Conservation (phyloP, 2,113 vertebrate species). For the Phodopus roborovskii region DNA sequence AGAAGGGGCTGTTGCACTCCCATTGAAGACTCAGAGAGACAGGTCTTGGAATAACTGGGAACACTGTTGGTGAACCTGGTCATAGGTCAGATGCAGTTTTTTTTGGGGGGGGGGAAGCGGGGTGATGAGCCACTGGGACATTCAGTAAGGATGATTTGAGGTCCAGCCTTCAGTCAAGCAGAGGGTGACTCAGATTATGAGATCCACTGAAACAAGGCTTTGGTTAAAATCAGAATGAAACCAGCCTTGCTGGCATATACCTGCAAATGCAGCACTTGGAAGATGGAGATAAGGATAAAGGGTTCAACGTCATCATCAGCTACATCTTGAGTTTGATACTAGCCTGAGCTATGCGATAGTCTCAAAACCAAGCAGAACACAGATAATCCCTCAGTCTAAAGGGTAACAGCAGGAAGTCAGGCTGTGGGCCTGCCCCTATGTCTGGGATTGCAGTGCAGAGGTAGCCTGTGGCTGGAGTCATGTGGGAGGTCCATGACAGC, state of each 20-base stretch:
- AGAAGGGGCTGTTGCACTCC: neutral
- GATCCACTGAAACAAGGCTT: neutral
- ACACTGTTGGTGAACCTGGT: neutral
- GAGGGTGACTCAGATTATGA: neutral
- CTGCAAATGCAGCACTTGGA: neutral
- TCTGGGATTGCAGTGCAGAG: neutral
- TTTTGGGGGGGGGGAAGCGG: neutral
- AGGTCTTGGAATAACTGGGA: neutral
- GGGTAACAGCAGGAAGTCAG: neutral
- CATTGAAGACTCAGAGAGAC: neutral
- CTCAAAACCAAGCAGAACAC: neutral
- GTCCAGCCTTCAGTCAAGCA: neutral
- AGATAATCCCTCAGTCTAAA: neutral
- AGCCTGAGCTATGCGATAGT: neutral
- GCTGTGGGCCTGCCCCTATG: neutral
- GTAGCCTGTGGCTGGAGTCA: neutral
- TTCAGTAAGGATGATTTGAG: neutral
- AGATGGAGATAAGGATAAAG: neutral
- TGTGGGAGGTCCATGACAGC: fast-evolving
- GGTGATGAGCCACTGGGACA: fast-evolving
- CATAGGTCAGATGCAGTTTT: neutral
- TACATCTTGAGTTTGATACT: neutral
- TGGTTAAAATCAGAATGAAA: neutral
- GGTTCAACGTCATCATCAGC: neutral
- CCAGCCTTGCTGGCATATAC: neutral